Evolutionary conservation across 2,888 invertebrate species (phyloP).

Genomic region (Lapara coniferarum): DNA sequence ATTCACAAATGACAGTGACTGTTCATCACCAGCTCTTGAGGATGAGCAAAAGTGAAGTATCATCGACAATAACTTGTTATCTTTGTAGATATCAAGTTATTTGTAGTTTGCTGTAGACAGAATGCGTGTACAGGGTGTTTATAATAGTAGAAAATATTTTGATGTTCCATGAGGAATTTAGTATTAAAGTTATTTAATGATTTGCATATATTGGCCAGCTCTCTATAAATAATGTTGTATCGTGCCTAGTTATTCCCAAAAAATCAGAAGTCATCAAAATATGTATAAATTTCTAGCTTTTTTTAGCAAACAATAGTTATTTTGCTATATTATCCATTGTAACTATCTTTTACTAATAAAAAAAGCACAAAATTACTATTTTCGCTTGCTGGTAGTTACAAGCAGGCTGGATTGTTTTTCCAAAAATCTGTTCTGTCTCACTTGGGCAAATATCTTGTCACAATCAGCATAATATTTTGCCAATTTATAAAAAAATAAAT

Average conservation of each 20-base stretch:
- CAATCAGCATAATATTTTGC: no score
- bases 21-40: constrained; percentile 45
- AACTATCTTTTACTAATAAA: neutral
- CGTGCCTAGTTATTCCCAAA: neutral
- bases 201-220: no score
- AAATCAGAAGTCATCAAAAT: no score
- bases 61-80: constrained; percentile 18
- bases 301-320: neutral
- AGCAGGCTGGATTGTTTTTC: neutral
- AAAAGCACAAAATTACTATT: neutral
- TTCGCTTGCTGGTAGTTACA: neutral
- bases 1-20: constrained; percentile 50
- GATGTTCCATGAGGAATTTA: neutral
- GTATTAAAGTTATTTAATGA: neutral
- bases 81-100: constrained; percentile 19
- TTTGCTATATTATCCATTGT: neutral
- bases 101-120: constrained; percentile 17
- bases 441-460: no score
- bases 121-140: constrained; percentile 12
- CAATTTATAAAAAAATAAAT: no score
- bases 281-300: neutral
- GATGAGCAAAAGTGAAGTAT: constrained; percentile 53
- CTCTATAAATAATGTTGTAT: neutral
- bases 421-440: neutral
- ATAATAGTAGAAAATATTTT: neutral